These are phyloP conservation scores for Accipiter virgatus DNA, from an alignment of 2,113 vertebrate species.

Conservation along the genomic window DNA sequence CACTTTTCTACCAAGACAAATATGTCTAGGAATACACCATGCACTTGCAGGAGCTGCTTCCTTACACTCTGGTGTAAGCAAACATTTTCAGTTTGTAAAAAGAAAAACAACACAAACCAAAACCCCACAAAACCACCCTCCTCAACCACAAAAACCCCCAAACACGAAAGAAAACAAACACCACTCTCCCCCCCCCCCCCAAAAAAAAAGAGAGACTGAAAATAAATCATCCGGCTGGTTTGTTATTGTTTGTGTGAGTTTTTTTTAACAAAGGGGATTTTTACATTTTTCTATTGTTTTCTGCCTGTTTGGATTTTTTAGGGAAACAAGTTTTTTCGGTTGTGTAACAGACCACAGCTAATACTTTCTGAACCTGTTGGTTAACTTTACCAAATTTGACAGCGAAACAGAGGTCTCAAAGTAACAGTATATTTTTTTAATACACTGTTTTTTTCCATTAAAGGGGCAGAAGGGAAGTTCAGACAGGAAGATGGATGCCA, in stretches of 20 bases:
- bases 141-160: neutral
- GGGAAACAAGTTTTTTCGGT: neutral
- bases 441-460: neutral
- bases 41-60: neutral
- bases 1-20: neutral
- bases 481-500: neutral
- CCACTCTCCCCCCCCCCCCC: accelerated
- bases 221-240: neutral
- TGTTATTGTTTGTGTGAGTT: neutral
- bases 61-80: neutral
- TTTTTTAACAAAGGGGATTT: neutral
- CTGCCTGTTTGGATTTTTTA: neutral
- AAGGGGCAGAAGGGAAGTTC: neutral
- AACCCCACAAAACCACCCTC: neutral
- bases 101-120: neutral
- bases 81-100: neutral
- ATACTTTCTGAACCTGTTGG: neutral
- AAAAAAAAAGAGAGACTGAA: neutral
- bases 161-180: neutral
- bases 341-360: neutral
- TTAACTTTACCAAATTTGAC: neutral
- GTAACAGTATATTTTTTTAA: neutral
- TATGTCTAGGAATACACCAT: neutral
- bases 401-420: neutral
- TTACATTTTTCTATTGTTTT: neutral